Evolutionary conservation across 2,113 vertebrate genomes (phyloP).

Genomic region (Arvicanthis niloticus): DNA sequence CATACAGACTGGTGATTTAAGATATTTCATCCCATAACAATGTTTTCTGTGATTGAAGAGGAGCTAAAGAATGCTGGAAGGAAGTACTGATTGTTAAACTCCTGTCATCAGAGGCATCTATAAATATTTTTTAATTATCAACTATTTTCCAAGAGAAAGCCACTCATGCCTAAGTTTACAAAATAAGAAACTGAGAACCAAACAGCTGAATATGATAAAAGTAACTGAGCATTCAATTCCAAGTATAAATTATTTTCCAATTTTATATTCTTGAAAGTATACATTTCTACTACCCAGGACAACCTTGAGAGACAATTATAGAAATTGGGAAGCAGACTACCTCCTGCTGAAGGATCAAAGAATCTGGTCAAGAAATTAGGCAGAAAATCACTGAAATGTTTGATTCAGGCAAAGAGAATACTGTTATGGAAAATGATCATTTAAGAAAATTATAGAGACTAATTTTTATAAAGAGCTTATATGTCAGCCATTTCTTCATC

Average conservation of each 20-base stretch:
- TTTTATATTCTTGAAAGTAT: not conserved
- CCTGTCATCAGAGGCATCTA: not conserved
- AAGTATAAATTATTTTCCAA: slow-evolving; percentile 39
- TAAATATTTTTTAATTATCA: slow-evolving; percentile 52
- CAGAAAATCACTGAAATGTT: slow-evolving; percentile 32
- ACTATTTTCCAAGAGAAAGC: not conserved
- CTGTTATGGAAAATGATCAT: not conserved
- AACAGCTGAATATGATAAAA: not conserved
- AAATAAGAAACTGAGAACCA: slow-evolving; percentile 38
- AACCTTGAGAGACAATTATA: not conserved
- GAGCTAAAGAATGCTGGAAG: not conserved
- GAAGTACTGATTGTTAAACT: slow-evolving; percentile 24
- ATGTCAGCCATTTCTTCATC: slow-evolving; percentile 28
- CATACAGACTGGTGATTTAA: not conserved
- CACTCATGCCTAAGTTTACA: slow-evolving; percentile 16
- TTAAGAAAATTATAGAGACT: slow-evolving; percentile 35
- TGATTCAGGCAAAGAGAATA: not conserved
- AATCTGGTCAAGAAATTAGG: not conserved
- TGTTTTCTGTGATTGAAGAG: not conserved
- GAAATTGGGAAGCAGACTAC: not conserved
- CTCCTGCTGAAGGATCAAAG: slow-evolving; percentile 36
- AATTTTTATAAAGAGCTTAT: slow-evolving; percentile 40
- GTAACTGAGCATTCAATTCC: slow-evolving; percentile 40
- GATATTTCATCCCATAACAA: not conserved
- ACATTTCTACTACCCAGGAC: not conserved